Base-by-base conservation (phyloP, 2,888 invertebrate genomes). In the Steinernema scapterisci region DNA sequence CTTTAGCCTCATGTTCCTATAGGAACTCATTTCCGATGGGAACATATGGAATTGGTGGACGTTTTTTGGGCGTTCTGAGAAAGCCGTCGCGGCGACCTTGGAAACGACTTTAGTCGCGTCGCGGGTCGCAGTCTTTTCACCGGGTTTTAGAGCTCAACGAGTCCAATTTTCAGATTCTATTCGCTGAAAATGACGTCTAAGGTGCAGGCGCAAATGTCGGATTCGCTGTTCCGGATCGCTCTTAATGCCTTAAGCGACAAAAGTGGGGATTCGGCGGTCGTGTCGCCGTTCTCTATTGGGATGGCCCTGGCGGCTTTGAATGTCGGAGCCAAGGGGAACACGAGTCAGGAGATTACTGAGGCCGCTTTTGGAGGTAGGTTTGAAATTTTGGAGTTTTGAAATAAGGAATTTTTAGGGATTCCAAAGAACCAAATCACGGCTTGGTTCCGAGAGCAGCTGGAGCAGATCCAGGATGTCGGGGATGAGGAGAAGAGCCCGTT, bases 331-430 rank as follows among this genome's bases (percentile, higher is more conserved):
- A 38, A 63, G 31, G 63, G 25, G 2, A 63, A 63, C 27, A 63
- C 63, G 27, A 63, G 63, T 19, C 63, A 63, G 63, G 63, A 63
- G 63, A 63, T 63, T 16, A 63, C 63, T 13, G 63, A 63, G 16
- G 63, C 27, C 1, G 63, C 63, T 13, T 63, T 63, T 27, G 6
- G n/a, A 31, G 63, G 63, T 63, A 25, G 21, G 54, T 54, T 3
- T 54, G 5, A n/a, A 16, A 16, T 48, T 48, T 13, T n/a, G 13
- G 5, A 48, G 3, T 48, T 48, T 7, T 3, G 48, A n/a, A 16
- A 48, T 54, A 9, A 25, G 5, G 5, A 23, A 23, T 25, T 63
- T 27, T 31, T n/a, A 63, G 63, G 63, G 1, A 63, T 63, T 31
- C 16, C 63, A 21, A 63, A 63, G 63, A 27, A 63, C 11, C 23